A percentile compares a stretch with the other conserved stretches of the same genome.
These are phyloP conservation scores for Lampropteryx suffumata DNA, from an alignment of 2,888 invertebrate species.

Conservation along the genomic window DNA sequence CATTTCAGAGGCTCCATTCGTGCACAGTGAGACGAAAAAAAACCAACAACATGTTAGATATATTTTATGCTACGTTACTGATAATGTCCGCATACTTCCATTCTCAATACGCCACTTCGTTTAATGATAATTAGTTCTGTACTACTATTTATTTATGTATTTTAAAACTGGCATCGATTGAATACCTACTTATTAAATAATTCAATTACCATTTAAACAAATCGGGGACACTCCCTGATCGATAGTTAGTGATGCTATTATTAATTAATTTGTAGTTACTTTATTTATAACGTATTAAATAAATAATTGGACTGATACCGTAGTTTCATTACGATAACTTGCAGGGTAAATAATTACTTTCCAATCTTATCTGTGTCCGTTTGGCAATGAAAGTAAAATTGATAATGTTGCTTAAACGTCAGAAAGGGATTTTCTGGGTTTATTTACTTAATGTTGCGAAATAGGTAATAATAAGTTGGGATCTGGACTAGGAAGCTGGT, in stretches of 20 bases:
- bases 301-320: conserved; percentile 47
- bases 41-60: too few species aligned
- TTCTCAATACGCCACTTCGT: too few species aligned
- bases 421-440: not conserved
- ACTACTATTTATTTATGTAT: too few species aligned
- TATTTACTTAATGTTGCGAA: conserved; percentile 6
- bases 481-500: conserved; percentile 43
- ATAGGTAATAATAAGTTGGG: conserved; percentile 4
- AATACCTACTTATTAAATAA: not conserved
- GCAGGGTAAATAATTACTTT: conserved; percentile 20
- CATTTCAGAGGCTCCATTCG: too few species aligned
- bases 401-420: conserved; percentile 1
- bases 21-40: too few species aligned
- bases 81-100: too few species aligned
- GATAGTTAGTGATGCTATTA: not conserved
- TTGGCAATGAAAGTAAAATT: conserved; percentile 31
- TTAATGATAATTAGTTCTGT: too few species aligned
- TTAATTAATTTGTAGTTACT: conserved; percentile 29
- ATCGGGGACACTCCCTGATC: not conserved
- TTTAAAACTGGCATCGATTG: too few species aligned
- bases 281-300: conserved; percentile 46
- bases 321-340: conserved; percentile 43
- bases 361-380: conserved; percentile 26
- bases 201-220: not conserved
- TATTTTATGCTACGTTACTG: too few species aligned